Evolutionary conservation across 2,113 vertebrate species (phyloP).

Genomic region (Lamprotornis superbus): DNA sequence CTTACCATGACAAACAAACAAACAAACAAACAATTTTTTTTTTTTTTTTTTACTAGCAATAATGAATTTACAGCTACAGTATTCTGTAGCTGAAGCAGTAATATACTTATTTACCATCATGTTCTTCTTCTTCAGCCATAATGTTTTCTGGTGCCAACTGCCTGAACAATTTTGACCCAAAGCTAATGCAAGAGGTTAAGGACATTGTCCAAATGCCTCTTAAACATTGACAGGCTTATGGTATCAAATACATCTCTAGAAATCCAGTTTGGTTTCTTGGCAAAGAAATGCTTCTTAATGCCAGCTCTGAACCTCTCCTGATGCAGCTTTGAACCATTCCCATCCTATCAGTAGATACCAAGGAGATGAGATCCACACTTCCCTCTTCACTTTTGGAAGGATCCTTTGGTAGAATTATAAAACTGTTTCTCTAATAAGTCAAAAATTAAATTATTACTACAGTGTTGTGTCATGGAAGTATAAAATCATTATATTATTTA

Average conservation of each 20-base stretch:
- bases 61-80: background rate
- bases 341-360: background rate
- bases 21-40: no score
- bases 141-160: background rate
- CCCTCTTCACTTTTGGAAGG: background rate
- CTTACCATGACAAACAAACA: background rate
- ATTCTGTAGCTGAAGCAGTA: background rate
- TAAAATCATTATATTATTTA: background rate
- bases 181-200: background rate
- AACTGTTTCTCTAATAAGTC: background rate
- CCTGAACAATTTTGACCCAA: background rate
- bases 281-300: background rate
- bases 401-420: background rate
- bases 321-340: background rate
- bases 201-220: background rate
- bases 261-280: background rate
- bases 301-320: accelerated
- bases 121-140: background rate
- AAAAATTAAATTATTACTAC: background rate
- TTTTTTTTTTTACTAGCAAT: background rate
- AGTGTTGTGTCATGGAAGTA: background rate
- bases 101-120: background rate
- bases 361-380: background rate
- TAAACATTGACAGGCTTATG: background rate
- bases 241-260: background rate